Evolutionary conservation across 2,797 vertebrate species (phyloP), one percentile per base, ranked within the genome.

Genomic region (Alcedo quadribrachys): DNA sequence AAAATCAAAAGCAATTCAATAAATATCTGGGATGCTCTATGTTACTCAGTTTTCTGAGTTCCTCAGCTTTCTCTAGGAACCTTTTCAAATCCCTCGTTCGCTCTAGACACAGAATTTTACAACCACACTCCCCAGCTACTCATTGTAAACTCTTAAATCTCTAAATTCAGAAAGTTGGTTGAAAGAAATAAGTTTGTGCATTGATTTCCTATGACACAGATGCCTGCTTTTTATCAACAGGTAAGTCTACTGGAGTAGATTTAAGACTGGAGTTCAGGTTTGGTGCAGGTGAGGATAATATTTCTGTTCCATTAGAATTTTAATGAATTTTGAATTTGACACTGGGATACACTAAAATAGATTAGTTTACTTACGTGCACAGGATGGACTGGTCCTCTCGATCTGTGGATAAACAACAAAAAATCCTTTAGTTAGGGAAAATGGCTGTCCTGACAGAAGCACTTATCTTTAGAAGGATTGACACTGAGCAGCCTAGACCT

Each of bases 351-450:
- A 55, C 40, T 48, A 54, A 84, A 94, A 81, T 12, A 79, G 19
- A 25, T 78, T 9, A 21, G 6, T 67, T 92, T 73, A 98, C 99
- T 99, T 97, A 99, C 99, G 99, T 99, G 99, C 99, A 99, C 58
- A 99, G 98, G 94, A 99, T 99, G 73, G 99, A 99, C 97, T 99
- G 99, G 95, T 99, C 99, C 96, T 99, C 99, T 50, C 99, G 98
- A 96, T 99, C 99, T 99, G 98, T 67, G 77, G 96, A 97, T 46
- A 96, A n/a, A 54, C 7, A 54, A 86, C 84, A 92, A 81, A 12
- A 95, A 45, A 88, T 6, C 20, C 13, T 8, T 58, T 71, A 81
- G 62, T 96, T 78, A 87, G 69, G 27, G 51, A 87, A 76, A 85
- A 87, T 43, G 32, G 6, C n/a, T 85, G 35, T 89, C 62, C 84